Evolutionary conservation across 2,113 vertebrate species (phyloP).

Genomic region (Engystomops pustulosus): DNA sequence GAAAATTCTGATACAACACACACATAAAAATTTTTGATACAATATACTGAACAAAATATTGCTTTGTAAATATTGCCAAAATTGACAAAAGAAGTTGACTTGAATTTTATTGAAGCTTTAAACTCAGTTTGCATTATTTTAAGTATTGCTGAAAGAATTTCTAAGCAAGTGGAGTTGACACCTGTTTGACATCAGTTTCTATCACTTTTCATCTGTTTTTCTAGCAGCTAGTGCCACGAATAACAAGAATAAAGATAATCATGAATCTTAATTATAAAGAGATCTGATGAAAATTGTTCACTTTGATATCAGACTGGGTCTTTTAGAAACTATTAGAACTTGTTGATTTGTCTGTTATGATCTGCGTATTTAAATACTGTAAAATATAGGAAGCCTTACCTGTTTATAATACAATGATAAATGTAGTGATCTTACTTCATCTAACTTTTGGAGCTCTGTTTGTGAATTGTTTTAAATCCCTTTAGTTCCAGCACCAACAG

Average conservation of each 20-base stretch:
- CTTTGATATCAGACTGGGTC: neutral
- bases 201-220: neutral
- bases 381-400: neutral
- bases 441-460: neutral
- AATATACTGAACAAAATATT: too few species aligned
- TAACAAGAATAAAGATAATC: neutral
- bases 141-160: too few species aligned
- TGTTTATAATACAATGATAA: neutral
- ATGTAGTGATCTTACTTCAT: neutral
- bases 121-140: too few species aligned
- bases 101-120: too few species aligned
- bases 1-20: too few species aligned
- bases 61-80: too few species aligned
- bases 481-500: too few species aligned
- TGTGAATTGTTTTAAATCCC: neutral
- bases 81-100: too few species aligned
- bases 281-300: too few species aligned
- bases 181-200: neutral
- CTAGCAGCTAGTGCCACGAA: neutral
- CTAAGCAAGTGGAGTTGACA: neutral
- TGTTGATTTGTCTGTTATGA: neutral
- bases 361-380: neutral
- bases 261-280: neutral
- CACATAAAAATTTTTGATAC: too few species aligned
- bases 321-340: too few species aligned